A percentile compares a stretch with the other conserved stretches of the same genome.
Conservation (phyloP, 2,113 vertebrate genomes). For the Eira barbara region DNA sequence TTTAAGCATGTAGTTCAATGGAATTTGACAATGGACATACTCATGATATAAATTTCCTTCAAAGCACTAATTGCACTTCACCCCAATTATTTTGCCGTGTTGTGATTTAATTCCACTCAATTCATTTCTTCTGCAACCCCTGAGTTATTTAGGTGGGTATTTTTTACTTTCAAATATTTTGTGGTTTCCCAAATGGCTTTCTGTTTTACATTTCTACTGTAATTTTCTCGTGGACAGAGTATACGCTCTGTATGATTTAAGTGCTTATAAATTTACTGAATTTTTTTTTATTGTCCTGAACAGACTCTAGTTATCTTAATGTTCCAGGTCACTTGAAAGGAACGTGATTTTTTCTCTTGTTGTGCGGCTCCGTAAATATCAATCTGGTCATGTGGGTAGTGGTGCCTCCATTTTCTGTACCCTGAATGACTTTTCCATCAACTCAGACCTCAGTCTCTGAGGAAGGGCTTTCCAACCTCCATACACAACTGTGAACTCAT, state of each 20-base stretch:
- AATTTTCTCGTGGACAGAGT: not conserved
- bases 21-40: not conserved
- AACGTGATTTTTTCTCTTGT: not conserved
- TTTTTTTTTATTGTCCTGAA: conserved; percentile 5
- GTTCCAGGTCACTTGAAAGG: not conserved
- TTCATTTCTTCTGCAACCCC: not conserved
- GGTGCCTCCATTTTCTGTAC: not conserved
- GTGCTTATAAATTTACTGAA: conserved; percentile 17
- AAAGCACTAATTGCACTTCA: not conserved
- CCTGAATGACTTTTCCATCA: not conserved
- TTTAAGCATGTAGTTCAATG: not conserved
- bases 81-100: not conserved
- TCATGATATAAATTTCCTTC: not conserved
- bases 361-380: not conserved
- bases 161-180: conserved; percentile 28
- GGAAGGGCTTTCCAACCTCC: not conserved
- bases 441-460: not conserved
- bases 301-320: not conserved
- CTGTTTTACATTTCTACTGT: conserved; percentile 31
- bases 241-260: not conserved
- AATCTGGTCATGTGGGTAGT: not conserved
- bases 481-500: not conserved
- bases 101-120: not conserved
- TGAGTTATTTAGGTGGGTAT: not conserved
- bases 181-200: not conserved